Conservation (phyloP, 2,113 vertebrate species). For the Poicephalus gulielmi region DNA sequence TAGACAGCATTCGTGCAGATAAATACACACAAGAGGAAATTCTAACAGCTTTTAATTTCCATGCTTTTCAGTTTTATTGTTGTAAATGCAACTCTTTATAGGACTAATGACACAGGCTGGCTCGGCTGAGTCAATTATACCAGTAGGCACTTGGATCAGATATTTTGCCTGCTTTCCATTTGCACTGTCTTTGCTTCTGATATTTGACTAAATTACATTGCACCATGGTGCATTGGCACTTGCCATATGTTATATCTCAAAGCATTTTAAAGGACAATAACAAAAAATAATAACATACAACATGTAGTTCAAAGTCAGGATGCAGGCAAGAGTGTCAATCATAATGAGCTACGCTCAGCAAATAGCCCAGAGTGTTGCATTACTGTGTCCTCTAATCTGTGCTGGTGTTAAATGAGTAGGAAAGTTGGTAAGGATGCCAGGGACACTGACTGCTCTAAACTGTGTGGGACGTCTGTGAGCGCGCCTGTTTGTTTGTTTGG, state of each 20-base stretch:
- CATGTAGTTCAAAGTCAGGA: conserved; percentile 46
- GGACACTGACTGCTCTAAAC: conserved; percentile 44
- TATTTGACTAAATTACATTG: conserved; percentile 80
- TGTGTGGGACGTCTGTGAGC: conserved; percentile 37
- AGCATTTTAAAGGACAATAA: conserved; percentile 73
- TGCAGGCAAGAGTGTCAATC: conserved; percentile 58
- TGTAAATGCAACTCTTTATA: conserved; percentile 81
- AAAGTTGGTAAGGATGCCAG: conserved; percentile 28
- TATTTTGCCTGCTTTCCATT: conserved; percentile 72
- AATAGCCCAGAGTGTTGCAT: conserved; percentile 54
- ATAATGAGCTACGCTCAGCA: conserved; percentile 56
- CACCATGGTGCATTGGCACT: conserved; percentile 61
- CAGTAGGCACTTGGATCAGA: conserved; percentile 77
- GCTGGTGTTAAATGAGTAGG: conserved; percentile 57
- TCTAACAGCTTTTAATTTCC: conserved; percentile 83
- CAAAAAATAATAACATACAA: conserved; percentile 62
- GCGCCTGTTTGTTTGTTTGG: conserved; percentile 2
- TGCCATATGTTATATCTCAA: conserved; percentile 68
- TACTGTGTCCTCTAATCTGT: conserved; percentile 39
- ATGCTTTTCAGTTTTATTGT: conserved; percentile 83
- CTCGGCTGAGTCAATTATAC: conserved; percentile 76
- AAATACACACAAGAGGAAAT: conserved; percentile 80
- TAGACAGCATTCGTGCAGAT: conserved; percentile 63
- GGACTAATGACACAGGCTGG: conserved; percentile 78
- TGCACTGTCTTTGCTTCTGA: conserved; percentile 66